A percentile compares a stretch with the other conserved stretches of the same genome.
Evolutionary conservation across 2,888 invertebrate species (phyloP).

Genomic region (Stomorhina lunata): DNA sequence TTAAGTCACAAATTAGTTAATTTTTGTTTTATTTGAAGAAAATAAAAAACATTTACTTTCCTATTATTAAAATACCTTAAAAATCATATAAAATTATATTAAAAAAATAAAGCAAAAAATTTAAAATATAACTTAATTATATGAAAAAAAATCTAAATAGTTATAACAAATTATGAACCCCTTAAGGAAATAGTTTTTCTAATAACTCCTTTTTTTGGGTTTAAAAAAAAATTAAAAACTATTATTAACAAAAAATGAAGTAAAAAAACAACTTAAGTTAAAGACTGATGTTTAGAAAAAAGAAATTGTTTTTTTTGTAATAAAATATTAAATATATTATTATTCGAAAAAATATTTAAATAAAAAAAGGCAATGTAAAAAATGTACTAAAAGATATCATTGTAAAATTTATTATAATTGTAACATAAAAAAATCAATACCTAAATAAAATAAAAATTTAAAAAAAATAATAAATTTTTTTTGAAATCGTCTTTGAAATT

Average conservation of each 20-base stretch:
- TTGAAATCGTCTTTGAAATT: no score
- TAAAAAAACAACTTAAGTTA: constrained; percentile 58
- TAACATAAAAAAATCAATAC: no score
- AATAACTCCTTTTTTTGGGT: not conserved
- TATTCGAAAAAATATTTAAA: not conserved
- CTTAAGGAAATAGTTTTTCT: constrained; percentile 12
- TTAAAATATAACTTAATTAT: not conserved
- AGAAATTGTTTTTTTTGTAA: constrained; percentile 48
- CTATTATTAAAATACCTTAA: not conserved
- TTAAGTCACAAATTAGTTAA: constrained; percentile 54
- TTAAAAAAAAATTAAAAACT: constrained; percentile 4
- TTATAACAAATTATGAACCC: not conserved
- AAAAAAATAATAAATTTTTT: not conserved
- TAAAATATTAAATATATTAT: constrained; percentile 14
- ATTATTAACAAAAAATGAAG: not conserved
- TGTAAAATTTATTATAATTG: constrained; percentile 38
- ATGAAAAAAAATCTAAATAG: not conserved
- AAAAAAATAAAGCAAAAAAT: not conserved
- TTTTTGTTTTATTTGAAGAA: constrained; percentile 13
- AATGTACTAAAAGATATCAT: constrained; percentile 23
- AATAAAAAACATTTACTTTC: no score
- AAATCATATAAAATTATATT: not conserved
- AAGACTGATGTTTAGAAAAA: constrained; percentile 65
- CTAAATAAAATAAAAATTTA: constrained; percentile 35
- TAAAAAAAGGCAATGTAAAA: constrained; percentile 25